Evolutionary conservation across 2,113 vertebrate species (phyloP).

Genomic region (Halcyon malimbica): DNA sequence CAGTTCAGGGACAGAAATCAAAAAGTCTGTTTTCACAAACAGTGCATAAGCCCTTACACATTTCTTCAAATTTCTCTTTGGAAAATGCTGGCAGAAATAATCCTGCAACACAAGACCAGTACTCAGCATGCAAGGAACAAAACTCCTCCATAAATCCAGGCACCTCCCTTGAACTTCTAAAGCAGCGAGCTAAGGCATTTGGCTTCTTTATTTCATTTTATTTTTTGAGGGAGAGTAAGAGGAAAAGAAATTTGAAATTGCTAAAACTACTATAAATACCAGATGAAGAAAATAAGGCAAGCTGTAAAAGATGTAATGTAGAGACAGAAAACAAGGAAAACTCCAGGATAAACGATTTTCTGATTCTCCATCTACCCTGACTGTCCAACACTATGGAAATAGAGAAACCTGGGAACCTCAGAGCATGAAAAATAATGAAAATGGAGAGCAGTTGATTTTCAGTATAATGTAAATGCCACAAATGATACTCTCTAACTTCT

Average conservation of each 20-base stretch:
- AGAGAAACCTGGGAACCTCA: not conserved
- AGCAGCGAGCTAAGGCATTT: not conserved
- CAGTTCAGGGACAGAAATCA: not conserved
- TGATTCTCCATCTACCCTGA: not conserved
- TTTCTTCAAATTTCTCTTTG: not conserved
- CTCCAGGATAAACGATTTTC: not conserved
- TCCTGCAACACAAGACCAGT: not conserved
- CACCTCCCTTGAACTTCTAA: not conserved
- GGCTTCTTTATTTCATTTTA: not conserved
- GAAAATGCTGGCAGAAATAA: not conserved
- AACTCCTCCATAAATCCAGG: not conserved
- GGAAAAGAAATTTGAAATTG: not conserved
- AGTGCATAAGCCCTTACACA: not conserved
- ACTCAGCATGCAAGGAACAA: accelerated
- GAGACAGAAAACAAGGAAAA: not conserved
- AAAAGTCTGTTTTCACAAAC: not conserved
- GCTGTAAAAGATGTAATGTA: not conserved
- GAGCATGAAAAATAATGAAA: not conserved
- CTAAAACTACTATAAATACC: constrained; percentile 20
- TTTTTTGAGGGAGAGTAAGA: not conserved
- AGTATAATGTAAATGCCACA: constrained; percentile 3
- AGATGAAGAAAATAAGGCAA: not conserved
- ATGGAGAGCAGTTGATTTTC: not conserved
- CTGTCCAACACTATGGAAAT: not conserved
- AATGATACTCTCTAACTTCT: constrained; percentile 6